These are phyloP conservation scores for Bacillus rossius DNA, from an alignment of 1,140 invertebrate genomes.

Conservation along the genomic window DNA sequence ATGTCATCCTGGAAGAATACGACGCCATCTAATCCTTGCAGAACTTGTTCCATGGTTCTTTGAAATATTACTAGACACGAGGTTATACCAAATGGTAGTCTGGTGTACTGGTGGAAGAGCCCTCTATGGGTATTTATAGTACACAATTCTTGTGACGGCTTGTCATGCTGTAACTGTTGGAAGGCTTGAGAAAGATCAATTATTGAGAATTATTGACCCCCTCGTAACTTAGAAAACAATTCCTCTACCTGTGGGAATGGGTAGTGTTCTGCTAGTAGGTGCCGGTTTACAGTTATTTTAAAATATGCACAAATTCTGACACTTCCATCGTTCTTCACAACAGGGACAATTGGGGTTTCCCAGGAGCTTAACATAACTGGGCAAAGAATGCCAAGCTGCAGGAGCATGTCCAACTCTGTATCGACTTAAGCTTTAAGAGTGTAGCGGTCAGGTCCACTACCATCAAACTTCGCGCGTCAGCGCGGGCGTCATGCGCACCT, in stretches of 20 bases:
- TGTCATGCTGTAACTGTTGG: background rate
- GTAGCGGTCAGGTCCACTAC: too few relatives aligned
- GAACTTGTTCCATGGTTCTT: background rate
- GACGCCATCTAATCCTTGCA: background rate
- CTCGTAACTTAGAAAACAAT: background rate
- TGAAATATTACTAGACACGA: slow-evolving; percentile 3
- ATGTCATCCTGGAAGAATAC: background rate
- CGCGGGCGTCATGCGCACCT: too few relatives aligned
- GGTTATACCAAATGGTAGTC: background rate
- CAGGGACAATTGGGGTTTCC: slow-evolving; percentile 33
- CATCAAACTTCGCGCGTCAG: too few relatives aligned
- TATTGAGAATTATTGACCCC: background rate
- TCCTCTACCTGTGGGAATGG: slow-evolving; percentile 2
- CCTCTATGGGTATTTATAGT: slow-evolving; percentile 2
- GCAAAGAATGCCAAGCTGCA: background rate
- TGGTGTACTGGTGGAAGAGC: background rate
- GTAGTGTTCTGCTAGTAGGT: slow-evolving; percentile 3
- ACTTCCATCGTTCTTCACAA: slow-evolving; percentile 29
- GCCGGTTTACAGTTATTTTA: slow-evolving; percentile 13
- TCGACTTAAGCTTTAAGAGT: slow-evolving; percentile 3
- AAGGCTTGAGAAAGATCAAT: slow-evolving; percentile 6
- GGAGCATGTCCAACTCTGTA: background rate
- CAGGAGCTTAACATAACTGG: slow-evolving; percentile 27
- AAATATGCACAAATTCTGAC: slow-evolving; percentile 32
- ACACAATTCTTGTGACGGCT: background rate